Base-by-base conservation (phyloP, 2,888 invertebrate species). In the Blastobasis lacticolella region DNA sequence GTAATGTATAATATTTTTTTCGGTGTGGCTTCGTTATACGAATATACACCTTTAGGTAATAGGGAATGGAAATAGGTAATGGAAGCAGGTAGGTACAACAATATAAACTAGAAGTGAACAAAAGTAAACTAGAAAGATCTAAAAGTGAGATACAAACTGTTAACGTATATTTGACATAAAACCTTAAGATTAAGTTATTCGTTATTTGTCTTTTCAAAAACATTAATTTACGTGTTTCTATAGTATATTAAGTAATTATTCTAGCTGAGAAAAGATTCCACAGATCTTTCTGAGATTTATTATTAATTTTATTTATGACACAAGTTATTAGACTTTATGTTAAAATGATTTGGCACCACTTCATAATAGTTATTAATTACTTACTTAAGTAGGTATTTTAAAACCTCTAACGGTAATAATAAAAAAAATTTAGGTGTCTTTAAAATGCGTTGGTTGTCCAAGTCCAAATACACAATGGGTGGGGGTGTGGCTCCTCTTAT, bases 131-230 rank as follows among this genome's bases (percentile, higher is more conserved):
- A 23, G 23, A 23, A 23, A 23, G 23, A 23, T 23, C 23, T 23
- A 23, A 23, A 23, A 23, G 23, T 23, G 23, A 23, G 23, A 23
- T 3, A 23, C 23, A 23, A 23, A 23, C 23, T 23, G 23, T 23
- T 23, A 23, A 45, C n/a, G 4, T 45, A 45, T 23, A 41, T 52
- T 60, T 58, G 58, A 51, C 49, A 53, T 43, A 49, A 56, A 48
- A 54, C 54, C 51, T 51, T 57, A 54, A 49, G 48, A 55, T 61
- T 53, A 51, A 59, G 66, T 76, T 76, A 78, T 66, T 59, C 64
- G 71, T 78, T 78, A 78, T 69, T 23, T 79, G 79, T 79, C 79
- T 79, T 79, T 69, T 70, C 50, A 51, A 53, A 55, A 54, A 54
- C 50, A 45, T 50, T 49, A 49, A 47, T 41, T 23, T 23, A 48